phyloP scores from a whole-genome alignment of 2,113 vertebrate genomes.

The Leucopternis melanops region DNA sequence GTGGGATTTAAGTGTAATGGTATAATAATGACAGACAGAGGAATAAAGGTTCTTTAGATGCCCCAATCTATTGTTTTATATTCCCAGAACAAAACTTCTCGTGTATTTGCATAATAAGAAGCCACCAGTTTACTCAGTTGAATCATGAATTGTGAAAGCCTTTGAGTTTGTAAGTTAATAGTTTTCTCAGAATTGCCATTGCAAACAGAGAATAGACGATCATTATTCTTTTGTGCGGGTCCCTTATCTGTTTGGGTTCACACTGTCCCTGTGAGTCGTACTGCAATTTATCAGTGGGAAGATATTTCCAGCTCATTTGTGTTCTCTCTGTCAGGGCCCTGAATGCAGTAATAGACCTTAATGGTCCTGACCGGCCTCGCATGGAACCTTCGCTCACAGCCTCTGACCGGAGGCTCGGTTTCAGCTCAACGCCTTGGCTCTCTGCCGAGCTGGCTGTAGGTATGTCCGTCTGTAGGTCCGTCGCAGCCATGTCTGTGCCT shows the following conservation, averaged over 20 bases:
- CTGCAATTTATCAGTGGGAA: neutral
- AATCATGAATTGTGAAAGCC: neutral
- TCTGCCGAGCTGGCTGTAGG: neutral
- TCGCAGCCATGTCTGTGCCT: neutral
- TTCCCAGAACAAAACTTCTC: neutral
- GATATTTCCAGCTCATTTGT: neutral
- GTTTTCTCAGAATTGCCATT: neutral
- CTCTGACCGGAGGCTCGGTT: neutral
- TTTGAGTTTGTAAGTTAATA: constrained; percentile 4
- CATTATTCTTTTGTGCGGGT: neutral
- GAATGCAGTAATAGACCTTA: neutral
- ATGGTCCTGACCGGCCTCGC: neutral
- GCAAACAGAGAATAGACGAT: neutral
- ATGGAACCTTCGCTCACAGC: neutral
- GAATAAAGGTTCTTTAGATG: neutral
- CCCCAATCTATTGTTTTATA: neutral
- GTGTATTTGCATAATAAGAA: neutral
- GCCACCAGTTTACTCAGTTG: neutral
- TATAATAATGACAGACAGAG: neutral
- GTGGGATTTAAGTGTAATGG: neutral
- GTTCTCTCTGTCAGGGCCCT: neutral
- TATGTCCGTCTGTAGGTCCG: neutral
- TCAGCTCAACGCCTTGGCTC: neutral
- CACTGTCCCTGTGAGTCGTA: neutral
- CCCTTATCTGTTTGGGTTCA: neutral